phyloP scores from a whole-genome alignment of 2,113 vertebrate species.

The Arizona elegans region DNA sequence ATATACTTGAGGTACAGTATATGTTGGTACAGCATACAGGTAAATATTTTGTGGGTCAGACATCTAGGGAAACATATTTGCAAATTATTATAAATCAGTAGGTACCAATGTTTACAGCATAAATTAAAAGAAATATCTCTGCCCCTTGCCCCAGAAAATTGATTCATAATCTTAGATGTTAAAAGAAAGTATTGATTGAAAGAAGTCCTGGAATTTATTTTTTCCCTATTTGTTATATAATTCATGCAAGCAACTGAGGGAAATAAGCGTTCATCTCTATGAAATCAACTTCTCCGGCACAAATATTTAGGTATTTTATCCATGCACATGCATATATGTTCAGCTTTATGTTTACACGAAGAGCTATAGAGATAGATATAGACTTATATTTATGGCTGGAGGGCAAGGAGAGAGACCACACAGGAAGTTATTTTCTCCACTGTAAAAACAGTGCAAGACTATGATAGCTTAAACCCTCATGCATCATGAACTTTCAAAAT shows the following conservation, averaged over 20 bases:
- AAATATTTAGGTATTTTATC: not conserved
- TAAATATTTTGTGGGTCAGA: not conserved
- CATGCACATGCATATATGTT: not conserved
- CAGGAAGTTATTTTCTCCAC: not conserved
- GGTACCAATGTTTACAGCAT: not conserved
- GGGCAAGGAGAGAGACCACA: not conserved
- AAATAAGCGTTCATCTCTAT: not conserved
- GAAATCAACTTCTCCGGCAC: not conserved
- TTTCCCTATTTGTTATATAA: not conserved
- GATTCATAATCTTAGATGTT: not conserved
- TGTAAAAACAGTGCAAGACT: not conserved
- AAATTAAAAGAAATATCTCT: not conserved
- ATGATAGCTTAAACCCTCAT: not conserved
- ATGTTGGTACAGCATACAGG: not conserved
- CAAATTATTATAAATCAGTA: not conserved
- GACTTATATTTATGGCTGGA: not conserved
- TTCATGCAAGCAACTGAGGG: not conserved
- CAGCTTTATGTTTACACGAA: not conserved
- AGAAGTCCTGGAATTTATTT: not conserved
- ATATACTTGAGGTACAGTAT: not conserved
- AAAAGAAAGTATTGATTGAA: not conserved
- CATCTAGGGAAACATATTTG: not conserved
- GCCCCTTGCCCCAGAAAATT: not conserved
- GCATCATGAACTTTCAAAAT: not conserved
- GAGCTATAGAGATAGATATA: constrained; percentile 7